Percentiles rank a stretch among this genome's conserved stretches.
phyloP scores from a whole-genome alignment of 2,113 vertebrate genomes.

The Orycteropus afer region DNA sequence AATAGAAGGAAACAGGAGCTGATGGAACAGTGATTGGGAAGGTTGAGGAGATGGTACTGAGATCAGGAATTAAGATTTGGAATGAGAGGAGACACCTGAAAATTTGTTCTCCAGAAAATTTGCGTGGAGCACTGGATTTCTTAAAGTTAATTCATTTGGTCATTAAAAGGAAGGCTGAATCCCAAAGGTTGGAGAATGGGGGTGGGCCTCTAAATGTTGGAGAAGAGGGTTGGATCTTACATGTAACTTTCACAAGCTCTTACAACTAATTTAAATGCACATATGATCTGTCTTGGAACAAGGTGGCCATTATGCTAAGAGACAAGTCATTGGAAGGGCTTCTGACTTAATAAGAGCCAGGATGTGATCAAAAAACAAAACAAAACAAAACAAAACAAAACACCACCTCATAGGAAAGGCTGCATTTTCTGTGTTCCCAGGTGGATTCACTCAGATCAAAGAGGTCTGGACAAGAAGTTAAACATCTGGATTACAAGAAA shows the following conservation, averaged over 20 bases:
- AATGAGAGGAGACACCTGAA: neutral
- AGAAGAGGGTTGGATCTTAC: neutral
- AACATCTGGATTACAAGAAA: slow-evolving; percentile 51
- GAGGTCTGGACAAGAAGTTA: slow-evolving; percentile 22
- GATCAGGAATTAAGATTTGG: neutral
- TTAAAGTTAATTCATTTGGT: neutral
- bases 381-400: too few species aligned
- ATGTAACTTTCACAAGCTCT: neutral
- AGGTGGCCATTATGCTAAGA: neutral
- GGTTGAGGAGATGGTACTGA: neutral
- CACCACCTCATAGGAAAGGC: neutral
- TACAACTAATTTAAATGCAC: neutral
- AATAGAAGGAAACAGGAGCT: neutral
- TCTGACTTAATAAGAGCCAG: neutral
- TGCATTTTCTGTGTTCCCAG: neutral
- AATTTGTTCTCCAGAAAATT: neutral
- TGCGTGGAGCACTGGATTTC: neutral
- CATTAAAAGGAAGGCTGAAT: neutral
- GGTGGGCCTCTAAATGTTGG: neutral
- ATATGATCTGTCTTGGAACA: neutral
- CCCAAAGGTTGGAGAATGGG: neutral
- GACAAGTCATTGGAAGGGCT: neutral
- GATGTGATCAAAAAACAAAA: neutral
- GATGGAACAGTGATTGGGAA: neutral
- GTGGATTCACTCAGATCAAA: neutral